Evolutionary conservation across 2,797 vertebrate species (phyloP).

Genomic region (Spinus pinus): DNA sequence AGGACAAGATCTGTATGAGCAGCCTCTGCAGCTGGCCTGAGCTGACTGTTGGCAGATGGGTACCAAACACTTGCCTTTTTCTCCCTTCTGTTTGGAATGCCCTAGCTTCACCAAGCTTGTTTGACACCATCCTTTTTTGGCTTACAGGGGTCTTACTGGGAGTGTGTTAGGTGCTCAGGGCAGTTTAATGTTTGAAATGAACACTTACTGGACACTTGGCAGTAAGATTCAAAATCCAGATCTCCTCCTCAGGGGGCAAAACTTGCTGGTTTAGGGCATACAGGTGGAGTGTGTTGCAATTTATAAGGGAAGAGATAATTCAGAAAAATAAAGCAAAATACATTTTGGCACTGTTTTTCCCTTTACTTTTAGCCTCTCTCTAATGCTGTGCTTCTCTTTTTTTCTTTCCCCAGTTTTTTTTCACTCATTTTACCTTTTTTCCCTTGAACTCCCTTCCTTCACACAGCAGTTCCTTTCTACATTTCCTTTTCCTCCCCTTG

Average conservation of each 20-base stretch:
- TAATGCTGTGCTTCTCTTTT: not conserved
- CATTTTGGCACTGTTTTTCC: not conserved
- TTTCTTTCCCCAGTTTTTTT: not conserved
- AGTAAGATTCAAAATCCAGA: not conserved
- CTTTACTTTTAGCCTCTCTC: not conserved
- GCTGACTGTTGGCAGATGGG: not conserved
- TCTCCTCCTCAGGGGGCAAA: not conserved
- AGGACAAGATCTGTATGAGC: not conserved
- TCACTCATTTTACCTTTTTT: not conserved
- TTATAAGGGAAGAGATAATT: not conserved
- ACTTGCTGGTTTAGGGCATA: not conserved
- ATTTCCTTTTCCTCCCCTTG: not conserved
- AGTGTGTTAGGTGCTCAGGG: not conserved
- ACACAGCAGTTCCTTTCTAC: not conserved
- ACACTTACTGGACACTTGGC: accelerated
- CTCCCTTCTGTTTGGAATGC: not conserved
- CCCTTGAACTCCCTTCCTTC: not conserved
- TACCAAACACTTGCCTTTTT: not conserved
- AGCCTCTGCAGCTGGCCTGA: not conserved
- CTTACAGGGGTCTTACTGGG: not conserved
- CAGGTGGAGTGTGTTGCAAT: not conserved
- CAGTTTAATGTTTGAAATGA: not conserved
- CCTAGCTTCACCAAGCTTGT: not conserved
- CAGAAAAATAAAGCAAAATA: not conserved
- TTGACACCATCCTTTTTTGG: not conserved